Evolutionary conservation across 2,797 vertebrate species (phyloP).

Genomic region (Furcifer pardalis): DNA sequence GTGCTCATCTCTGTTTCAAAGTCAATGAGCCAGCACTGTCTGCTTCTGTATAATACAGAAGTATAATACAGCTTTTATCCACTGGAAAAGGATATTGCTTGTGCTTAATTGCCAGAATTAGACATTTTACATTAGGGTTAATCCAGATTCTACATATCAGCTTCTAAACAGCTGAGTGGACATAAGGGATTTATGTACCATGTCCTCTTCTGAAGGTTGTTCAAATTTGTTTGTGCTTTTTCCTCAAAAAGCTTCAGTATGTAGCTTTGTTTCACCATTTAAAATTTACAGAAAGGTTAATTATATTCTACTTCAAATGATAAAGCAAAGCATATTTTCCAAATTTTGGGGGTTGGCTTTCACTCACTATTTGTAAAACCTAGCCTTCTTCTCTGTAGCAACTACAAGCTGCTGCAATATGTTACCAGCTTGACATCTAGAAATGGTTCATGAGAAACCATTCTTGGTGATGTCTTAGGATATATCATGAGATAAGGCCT

Average conservation of each 20-base stretch:
- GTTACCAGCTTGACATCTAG: slow-evolving; percentile 22
- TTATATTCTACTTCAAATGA: slow-evolving; percentile 41
- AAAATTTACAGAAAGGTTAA: slow-evolving; percentile 50
- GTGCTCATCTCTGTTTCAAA: no score
- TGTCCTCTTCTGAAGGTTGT: slow-evolving; percentile 41
- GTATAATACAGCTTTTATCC: slow-evolving; percentile 60
- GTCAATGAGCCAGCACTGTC: no score
- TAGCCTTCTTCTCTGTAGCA: slow-evolving; percentile 27
- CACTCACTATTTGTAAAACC: slow-evolving; percentile 31
- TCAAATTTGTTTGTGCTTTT: slow-evolving; percentile 34
- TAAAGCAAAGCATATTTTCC: slow-evolving; percentile 19
- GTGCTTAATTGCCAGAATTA: slow-evolving; percentile 31
- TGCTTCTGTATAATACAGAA: no score
- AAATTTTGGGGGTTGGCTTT: slow-evolving; percentile 33
- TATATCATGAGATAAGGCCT: slow-evolving; percentile 37
- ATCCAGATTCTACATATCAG: slow-evolving; percentile 59
- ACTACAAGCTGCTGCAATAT: slow-evolving; percentile 13
- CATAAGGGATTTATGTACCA: slow-evolving; percentile 56
- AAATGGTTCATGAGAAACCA: slow-evolving; percentile 51
- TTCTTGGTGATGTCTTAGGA: slow-evolving; percentile 37
- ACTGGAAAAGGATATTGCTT: slow-evolving; percentile 62
- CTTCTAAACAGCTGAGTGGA: slow-evolving; percentile 61
- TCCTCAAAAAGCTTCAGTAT: slow-evolving; percentile 62
- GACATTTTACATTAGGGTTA: slow-evolving; percentile 57
- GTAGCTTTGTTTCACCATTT: slow-evolving; percentile 52